These are phyloP conservation scores for Rhinolophus sinicus DNA, from an alignment of 2,113 vertebrate genomes.

Conservation along the genomic window DNA sequence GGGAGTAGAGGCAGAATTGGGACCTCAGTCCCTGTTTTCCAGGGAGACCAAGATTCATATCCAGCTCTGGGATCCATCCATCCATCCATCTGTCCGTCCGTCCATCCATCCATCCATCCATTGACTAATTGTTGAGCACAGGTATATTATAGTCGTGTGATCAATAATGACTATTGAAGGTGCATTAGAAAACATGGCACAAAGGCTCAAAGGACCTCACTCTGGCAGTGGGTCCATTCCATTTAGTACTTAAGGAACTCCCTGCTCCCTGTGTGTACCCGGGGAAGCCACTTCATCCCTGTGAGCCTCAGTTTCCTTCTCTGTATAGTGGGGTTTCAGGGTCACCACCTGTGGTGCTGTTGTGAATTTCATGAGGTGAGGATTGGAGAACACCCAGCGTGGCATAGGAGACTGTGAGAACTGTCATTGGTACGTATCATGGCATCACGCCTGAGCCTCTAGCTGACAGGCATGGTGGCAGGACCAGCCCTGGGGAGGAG, in stretches of 20 bases:
- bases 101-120: not conserved
- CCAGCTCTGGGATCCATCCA: not conserved
- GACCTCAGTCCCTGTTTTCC: not conserved
- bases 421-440: rapidly evolving
- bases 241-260: not conserved
- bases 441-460: not conserved
- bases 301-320: not conserved
- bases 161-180: not conserved
- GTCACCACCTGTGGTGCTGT: not conserved
- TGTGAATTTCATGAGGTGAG: not conserved
- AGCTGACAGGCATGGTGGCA: no score
- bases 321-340: not conserved
- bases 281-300: not conserved
- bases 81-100: not conserved
- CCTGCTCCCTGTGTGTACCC: not conserved
- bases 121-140: not conserved
- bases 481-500: not conserved
- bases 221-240: not conserved
- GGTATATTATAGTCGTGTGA: not conserved
- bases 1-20: not conserved
- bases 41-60: not conserved
- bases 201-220: not conserved
- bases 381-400: rapidly evolving
- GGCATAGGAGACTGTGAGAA: not conserved
- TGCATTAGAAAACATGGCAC: not conserved